Base-by-base conservation (phyloP, 1,140 invertebrate species). In the Oreohelix idahoensis region DNA sequence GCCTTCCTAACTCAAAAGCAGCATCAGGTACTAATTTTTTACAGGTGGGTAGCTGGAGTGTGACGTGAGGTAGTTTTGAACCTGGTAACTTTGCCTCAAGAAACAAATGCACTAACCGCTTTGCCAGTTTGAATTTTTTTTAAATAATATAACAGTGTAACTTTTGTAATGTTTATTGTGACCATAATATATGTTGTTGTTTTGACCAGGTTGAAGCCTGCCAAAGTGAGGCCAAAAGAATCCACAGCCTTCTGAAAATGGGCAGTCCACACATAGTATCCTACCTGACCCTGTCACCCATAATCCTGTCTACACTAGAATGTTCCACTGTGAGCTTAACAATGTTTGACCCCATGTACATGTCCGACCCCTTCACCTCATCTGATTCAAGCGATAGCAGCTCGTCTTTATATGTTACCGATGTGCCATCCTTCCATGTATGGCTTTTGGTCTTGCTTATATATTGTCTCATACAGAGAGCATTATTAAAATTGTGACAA, bases 191-290 rank as follows among this genome's bases (percentile, higher is more conserved):
- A 15, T 45, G 42, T 45, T 15, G 5, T 58, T 32, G 23, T 32
- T 66, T 29, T 81, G 73, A 51, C n/a, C 96, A 97, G 92, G 89
- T 96, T 11, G 94, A 95, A 86, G 96, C 96, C 0, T 98, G 97
- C 88, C 94, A 95, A n/a, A 92, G 95, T 29, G 97, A 97, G 93
- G 95, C 96, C 2, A 96, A 97, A 88, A 96, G 97, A 90, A 92
- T 98, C 23, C 95, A 96, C 0, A 95, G 94, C 83, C 92, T 97
- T 84, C 95, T 98, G 17, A 94, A 95, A 79, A 87, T 86, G n/a
- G 83, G 88, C n/a, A 91, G 89, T 84, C 90, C 90, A 15, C 83
- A 84, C 29, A 53, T 92, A 20, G 87, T 86, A 39, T 88, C 89
- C 23, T 88, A 91, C 75, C 49, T 91, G n/a, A 82, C 86, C 39